A percentile compares a stretch with the other conserved stretches of the same genome.
These are phyloP conservation scores for Temnothorax curvispinosus DNA, from an alignment of 1,140 invertebrate genomes.

Conservation along the genomic window DNA sequence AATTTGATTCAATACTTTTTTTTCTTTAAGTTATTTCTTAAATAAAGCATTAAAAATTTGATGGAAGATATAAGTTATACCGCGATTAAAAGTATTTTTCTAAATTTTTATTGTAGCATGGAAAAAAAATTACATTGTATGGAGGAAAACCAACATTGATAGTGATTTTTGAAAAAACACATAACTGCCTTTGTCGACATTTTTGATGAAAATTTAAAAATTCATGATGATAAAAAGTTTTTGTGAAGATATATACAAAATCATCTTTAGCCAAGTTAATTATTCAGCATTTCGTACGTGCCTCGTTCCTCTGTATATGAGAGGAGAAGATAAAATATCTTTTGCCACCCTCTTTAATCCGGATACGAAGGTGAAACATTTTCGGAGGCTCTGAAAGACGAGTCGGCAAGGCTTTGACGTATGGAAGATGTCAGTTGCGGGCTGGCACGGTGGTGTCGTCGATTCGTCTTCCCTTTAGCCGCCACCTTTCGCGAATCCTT, in stretches of 20 bases:
- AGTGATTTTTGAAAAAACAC: background rate
- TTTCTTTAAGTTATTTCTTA: background rate
- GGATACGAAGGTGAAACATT: constrained; percentile 42
- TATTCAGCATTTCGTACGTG: constrained; percentile 47
- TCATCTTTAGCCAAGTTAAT: constrained; percentile 10
- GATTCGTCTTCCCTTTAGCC: constrained; percentile 82
- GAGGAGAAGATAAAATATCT: constrained; percentile 57
- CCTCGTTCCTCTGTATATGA: background rate
- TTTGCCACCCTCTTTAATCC: constrained; percentile 57
- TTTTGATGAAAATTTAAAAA: background rate
- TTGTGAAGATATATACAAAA: background rate
- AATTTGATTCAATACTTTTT: background rate
- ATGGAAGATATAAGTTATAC: background rate
- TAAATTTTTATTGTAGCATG: background rate
- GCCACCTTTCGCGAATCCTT: constrained; percentile 76
- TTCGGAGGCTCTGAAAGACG: constrained; percentile 57
- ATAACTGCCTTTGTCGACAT: background rate
- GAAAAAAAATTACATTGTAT: background rate
- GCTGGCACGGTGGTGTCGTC: constrained; percentile 80
- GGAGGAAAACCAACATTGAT: background rate
- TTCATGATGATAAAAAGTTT: background rate
- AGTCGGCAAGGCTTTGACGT: constrained; percentile 79
- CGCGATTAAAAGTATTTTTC: background rate
- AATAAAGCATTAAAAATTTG: background rate
- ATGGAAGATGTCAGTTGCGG: constrained; percentile 78